Conservation (phyloP, 37 sponge, comb jelly and placozoan genomes). For the Agelas oroides region DNA sequence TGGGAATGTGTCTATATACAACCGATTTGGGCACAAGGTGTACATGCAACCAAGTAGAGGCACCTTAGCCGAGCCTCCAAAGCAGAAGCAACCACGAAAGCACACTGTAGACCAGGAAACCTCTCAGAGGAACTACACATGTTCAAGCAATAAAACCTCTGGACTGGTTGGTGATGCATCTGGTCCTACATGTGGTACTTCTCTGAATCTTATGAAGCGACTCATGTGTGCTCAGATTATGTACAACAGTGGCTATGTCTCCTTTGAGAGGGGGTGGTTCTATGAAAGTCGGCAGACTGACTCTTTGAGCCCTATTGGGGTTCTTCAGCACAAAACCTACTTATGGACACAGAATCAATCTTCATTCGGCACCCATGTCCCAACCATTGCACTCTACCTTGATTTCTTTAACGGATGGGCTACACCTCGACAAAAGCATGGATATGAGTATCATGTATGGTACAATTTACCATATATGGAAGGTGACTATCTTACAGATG, state of each 20-base stretch:
- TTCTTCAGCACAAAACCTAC: conserved; percentile 51
- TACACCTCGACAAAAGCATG: conserved; percentile 38
- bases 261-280: conserved; percentile 64
- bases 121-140: neutral
- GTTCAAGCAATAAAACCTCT: neutral
- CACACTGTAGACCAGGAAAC: neutral
- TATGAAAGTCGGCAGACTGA: neutral
- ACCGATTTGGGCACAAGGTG: conserved; percentile 56
- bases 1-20: conserved; percentile 71
- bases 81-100: neutral
- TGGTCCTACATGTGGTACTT: conserved; percentile 67
- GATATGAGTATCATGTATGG: conserved; percentile 34
- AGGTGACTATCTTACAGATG: conserved; percentile 61
- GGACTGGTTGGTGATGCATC: neutral
- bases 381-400: conserved; percentile 44
- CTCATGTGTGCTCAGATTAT: conserved; percentile 67
- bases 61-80: neutral
- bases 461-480: conserved; percentile 45
- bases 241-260: conserved; percentile 64
- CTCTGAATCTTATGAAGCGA: conserved; percentile 64
- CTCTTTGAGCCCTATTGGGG: conserved; percentile 41
- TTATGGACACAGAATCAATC: conserved; percentile 4
- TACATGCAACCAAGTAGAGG: conserved; percentile 14
- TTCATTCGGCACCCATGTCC: conserved; percentile 20
- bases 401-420: conserved; percentile 60